Conservation (phyloP, 2,888 invertebrate genomes). For the Rutpela maculata region DNA sequence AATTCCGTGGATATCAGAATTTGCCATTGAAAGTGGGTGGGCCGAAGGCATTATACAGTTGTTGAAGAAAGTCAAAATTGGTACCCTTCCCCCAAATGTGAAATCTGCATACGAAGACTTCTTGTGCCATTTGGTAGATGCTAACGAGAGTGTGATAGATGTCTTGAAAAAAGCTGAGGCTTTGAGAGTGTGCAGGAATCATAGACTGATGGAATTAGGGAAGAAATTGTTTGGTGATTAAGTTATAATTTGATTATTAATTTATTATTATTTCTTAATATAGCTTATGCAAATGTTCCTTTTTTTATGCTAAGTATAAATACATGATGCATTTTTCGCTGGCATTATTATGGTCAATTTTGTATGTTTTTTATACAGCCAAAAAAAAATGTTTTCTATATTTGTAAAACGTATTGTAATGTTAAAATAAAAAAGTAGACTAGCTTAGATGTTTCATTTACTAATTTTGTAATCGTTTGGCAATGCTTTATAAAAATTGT, state of each 20-base stretch:
- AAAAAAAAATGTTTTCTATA: slow-evolving; percentile 32
- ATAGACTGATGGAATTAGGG: slow-evolving; percentile 91
- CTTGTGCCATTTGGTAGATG: slow-evolving; percentile 88
- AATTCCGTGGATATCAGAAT: slow-evolving; percentile 93
- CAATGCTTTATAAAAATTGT: slow-evolving; percentile 23
- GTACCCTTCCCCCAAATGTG: slow-evolving; percentile 87
- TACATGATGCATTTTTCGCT: slow-evolving; percentile 32
- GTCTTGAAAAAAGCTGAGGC: slow-evolving; percentile 90
- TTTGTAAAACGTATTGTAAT: slow-evolving; percentile 27
- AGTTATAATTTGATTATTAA: slow-evolving; percentile 46
- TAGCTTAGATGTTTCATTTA: neutral
- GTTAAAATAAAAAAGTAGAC: slow-evolving; percentile 20
- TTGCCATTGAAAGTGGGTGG: slow-evolving; percentile 96
- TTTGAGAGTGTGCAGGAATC: slow-evolving; percentile 88
- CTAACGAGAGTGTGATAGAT: slow-evolving; percentile 82
- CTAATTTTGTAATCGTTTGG: slow-evolving; percentile 1
- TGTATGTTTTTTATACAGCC: slow-evolving; percentile 33
- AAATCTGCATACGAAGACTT: slow-evolving; percentile 95
- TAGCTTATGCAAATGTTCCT: slow-evolving; percentile 35
- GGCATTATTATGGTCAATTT: slow-evolving; percentile 27
- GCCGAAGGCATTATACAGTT: slow-evolving; percentile 90
- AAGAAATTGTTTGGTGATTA: slow-evolving; percentile 92
- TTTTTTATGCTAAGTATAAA: slow-evolving; percentile 37
- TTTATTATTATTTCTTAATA: slow-evolving; percentile 17
- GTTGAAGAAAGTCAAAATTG: slow-evolving; percentile 88